Evolutionary conservation across 1,140 invertebrate species (phyloP).

Genomic region (Choristoneura fumiferana): DNA sequence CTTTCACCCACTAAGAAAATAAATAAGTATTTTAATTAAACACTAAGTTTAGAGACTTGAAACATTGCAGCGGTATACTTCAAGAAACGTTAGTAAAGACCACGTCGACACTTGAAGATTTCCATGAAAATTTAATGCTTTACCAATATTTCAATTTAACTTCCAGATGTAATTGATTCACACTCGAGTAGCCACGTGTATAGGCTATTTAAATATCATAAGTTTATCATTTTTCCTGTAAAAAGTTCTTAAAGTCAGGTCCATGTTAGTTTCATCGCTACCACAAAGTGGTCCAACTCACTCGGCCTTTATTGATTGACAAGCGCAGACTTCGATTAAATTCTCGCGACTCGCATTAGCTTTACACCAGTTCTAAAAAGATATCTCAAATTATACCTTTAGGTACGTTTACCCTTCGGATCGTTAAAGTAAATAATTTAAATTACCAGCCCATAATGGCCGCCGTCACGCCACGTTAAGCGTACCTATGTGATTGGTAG

Average conservation of each 20-base stretch:
- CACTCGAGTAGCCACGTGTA: too few species aligned
- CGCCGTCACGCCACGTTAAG: slow-evolving; percentile 6
- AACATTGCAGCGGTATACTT: too few species aligned
- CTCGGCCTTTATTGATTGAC: slow-evolving; percentile 69
- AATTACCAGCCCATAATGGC: slow-evolving; percentile 10
- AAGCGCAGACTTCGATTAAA: slow-evolving; percentile 68
- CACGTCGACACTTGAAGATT: too few species aligned
- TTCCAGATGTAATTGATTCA: too few species aligned
- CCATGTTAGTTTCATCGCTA: slow-evolving; percentile 38
- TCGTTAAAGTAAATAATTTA: slow-evolving; percentile 39
- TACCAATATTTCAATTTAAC: too few species aligned
- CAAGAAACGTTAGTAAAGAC: too few species aligned
- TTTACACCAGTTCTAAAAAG: slow-evolving; percentile 39
- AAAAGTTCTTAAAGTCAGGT: slow-evolving; percentile 31
- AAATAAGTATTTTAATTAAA: too few species aligned
- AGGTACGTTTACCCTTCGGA: slow-evolving; percentile 28
- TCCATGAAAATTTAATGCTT: too few species aligned
- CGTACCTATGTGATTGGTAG: background rate
- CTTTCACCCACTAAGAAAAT: too few species aligned
- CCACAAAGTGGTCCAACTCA: slow-evolving; percentile 50
- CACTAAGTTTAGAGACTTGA: too few species aligned
- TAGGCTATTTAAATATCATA: too few species aligned
- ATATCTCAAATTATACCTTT: slow-evolving; percentile 38
- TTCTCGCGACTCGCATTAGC: slow-evolving; percentile 63
- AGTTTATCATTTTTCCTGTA: too few species aligned